These are phyloP conservation scores for Martes martes DNA, from an alignment of 2,113 vertebrate species.

Conservation along the genomic window DNA sequence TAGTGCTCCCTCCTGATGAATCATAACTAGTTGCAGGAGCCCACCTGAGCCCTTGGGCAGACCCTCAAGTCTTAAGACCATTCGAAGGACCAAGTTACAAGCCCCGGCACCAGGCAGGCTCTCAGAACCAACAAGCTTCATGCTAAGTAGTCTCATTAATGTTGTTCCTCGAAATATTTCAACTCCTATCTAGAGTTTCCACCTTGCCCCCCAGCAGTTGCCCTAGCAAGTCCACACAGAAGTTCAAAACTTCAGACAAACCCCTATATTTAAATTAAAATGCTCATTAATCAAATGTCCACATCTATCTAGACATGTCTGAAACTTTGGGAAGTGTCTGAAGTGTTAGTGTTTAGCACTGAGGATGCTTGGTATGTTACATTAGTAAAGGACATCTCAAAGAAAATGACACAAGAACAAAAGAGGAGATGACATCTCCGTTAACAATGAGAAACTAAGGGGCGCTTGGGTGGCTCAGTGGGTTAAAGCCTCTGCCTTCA, in stretches of 20 bases:
- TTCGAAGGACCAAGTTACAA: not conserved
- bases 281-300: not conserved
- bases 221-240: not conserved
- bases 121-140: not conserved
- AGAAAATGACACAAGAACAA: constrained; percentile 34
- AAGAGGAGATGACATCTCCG: not conserved
- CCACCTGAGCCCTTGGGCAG: not conserved
- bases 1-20: not conserved
- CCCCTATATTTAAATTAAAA: not conserved
- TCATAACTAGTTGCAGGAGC: not conserved
- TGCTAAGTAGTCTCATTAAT: not conserved
- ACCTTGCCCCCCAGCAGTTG: not conserved
- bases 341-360: not conserved
- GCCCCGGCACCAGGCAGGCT: not conserved
- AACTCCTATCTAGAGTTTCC: not conserved
- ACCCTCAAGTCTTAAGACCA: not conserved
- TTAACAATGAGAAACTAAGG: not conserved
- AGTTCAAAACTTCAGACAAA: not conserved
- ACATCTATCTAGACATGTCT: not conserved
- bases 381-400: not conserved
- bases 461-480: no score
- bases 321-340: not conserved
- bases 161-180: not conserved
- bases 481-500: no score
- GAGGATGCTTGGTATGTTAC: not conserved